Evolutionary conservation across 2,888 invertebrate genomes (phyloP), one percentile per base, ranked within the genome.

Genomic region (Melinaea menophilus): DNA sequence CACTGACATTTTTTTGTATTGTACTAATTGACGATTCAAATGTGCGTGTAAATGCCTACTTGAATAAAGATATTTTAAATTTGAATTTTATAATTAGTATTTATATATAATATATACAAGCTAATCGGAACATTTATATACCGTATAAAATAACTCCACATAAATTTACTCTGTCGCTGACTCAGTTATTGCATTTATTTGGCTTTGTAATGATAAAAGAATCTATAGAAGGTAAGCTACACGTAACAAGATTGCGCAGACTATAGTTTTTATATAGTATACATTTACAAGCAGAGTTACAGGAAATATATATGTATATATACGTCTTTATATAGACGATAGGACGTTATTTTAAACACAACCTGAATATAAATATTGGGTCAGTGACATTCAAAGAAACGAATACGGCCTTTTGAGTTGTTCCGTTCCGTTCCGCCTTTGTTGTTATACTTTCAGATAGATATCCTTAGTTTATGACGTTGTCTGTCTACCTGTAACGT

Each of bases 401-500:
- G 41, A 41, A 41, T 41, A 70, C 62, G 68, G 64, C 61, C 60
- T 65, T 62, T 64, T 63, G 62, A 60, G 61, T 59, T 61, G 33
- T 58, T 54, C 51, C 64, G 55, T 58, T 41, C 41, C 45, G 55
- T 58, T 41, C 41, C 45, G 62, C 60, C 63, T 66, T 64, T 67
- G 67, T 65, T 59, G 63, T 48, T 51, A 35, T 33, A 54, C 64
- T 63, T 65, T 65, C 63, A 22, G 59, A 22, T 22, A 22, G 22
- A 22, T 22, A 22, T 22, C 22, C 22, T 22, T 22, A 22, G 22
- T 22, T 22, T 22, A 22, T 22, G 22, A 22, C 22, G 22, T 22
- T 22, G 13, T 22, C 9, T 59, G 4, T 62, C 62, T 92, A 95
- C 95, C 95, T 94, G 88, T 74, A 92, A 83, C 22, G 92, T 93